Evolutionary conservation across 2,797 vertebrate species (phyloP), one percentile per base, ranked within the genome.

Genomic region (Eulemur rubriventer): DNA sequence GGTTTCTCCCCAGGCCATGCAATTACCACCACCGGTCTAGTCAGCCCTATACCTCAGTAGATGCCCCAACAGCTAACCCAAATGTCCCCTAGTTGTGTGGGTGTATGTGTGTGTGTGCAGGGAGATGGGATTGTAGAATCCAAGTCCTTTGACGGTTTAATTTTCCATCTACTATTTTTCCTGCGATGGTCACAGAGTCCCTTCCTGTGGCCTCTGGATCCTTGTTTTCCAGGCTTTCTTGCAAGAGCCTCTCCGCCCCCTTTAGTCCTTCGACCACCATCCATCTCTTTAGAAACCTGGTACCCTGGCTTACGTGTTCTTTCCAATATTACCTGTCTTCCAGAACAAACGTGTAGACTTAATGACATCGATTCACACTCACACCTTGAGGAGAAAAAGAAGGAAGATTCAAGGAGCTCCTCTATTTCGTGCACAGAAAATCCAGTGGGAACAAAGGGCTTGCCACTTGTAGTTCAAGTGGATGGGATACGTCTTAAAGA

Each of bases 381-480:
- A 4, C 12, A 24, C 26, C 46, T 67, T 33, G 20, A 59, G 63
- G 35, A n/a, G 18, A 65, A 41, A 69, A 57, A 22, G 76, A 48
- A 43, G 76, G 43, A 28, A 65, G 50, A 73, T 20, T 18, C 57
- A 1, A 20, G 87, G 48, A 63, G 13, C 35, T 12, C 9, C 73
- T 65, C 18, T 30, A 0, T 82, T 30, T 38, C 6, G 24, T 43
- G 46, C 24, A 48, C 26, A 65, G 67, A 41, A 69, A 79, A 4
- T 72, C 30, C 12, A 11, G 10, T 22, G 26, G 61, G 50, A 79
- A 52, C 18, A 6, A 28, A 55, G 72, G n/a, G 7, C 4, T 78
- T 24, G 52, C 41, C 13, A 2, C 17, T 67, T 33, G 6, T 0
- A 41, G 14, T 48, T 55, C 14, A 22, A 1, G 4, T 4, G 0